Conservation (phyloP, 2,113 vertebrate species). For the Lipophrys pholis region DNA sequence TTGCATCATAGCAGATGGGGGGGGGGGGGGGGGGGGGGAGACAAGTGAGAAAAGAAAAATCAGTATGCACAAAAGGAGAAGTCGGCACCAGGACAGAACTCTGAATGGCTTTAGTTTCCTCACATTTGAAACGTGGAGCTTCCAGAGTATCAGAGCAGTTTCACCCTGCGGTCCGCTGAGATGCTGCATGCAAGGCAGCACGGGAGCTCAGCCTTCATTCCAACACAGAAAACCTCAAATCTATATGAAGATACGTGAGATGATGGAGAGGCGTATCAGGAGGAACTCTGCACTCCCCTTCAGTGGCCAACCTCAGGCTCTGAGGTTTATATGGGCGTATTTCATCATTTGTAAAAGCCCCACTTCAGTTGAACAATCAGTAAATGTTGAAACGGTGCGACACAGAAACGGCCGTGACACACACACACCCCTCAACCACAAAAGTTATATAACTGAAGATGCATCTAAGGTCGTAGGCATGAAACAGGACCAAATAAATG, state of each 20-base stretch:
- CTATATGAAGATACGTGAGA: not conserved
- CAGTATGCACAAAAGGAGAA: not conserved
- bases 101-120: not conserved
- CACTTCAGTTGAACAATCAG: not conserved
- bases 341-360: conserved; percentile 6
- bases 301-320: not conserved
- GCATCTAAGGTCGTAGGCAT: no score
- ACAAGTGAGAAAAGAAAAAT: not conserved
- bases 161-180: not conserved
- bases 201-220: not conserved
- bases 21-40: no score
- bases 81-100: not conserved
- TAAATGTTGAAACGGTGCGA: not conserved
- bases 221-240: not conserved
- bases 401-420: not conserved
- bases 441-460: no score
- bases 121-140: not conserved
- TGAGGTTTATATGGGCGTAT: not conserved
- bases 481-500: no score
- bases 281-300: not conserved
- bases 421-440: no score
- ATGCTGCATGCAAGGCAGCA: not conserved
- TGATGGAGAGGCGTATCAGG: not conserved
- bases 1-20: not conserved
- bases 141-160: no score